These are phyloP conservation scores for Aspidiotus rigidus DNA, from an alignment of 2,888 invertebrate species.

Conservation along the genomic window DNA sequence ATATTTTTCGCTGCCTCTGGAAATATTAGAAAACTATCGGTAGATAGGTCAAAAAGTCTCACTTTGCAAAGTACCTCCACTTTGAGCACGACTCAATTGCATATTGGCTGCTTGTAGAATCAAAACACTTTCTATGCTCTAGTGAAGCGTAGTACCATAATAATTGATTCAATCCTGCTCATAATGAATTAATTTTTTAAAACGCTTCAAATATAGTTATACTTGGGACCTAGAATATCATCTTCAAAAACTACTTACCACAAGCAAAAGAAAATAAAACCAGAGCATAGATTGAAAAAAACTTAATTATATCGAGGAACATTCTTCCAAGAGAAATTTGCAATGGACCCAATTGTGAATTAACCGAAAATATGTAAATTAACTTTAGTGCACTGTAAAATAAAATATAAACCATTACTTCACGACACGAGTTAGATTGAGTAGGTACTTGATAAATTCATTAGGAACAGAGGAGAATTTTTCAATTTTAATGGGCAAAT, in stretches of 20 bases:
- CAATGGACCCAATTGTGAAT: slow-evolving; percentile 82
- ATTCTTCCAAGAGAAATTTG: slow-evolving; percentile 84
- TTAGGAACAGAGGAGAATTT: no score
- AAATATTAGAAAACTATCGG: no score
- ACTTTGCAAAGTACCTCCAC: slow-evolving; percentile 80
- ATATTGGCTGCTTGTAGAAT: slow-evolving; percentile 42
- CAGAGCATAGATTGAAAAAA: slow-evolving; percentile 78
- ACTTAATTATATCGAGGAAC: slow-evolving; percentile 86
- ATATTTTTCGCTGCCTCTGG: no score
- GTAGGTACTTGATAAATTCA: no score
- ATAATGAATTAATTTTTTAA: no score
- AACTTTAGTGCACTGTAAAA: slow-evolving; percentile 70
- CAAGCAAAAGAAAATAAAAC: slow-evolving; percentile 88
- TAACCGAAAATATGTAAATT: slow-evolving; percentile 85
- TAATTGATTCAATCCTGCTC: slow-evolving; percentile 66
- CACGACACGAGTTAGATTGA: no score
- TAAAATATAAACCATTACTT: neutral
- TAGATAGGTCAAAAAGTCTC: slow-evolving; percentile 41
- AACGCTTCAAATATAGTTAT: no score
- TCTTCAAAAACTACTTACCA: no score
- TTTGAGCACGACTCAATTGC: slow-evolving; percentile 70
- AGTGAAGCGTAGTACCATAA: slow-evolving; percentile 85
- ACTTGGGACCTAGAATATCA: no score
- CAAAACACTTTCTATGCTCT: slow-evolving; percentile 62
- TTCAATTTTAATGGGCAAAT: no score